phyloP scores from a whole-genome alignment of 2,888 invertebrate species.

The Hirtodrosophila alboralis region DNA sequence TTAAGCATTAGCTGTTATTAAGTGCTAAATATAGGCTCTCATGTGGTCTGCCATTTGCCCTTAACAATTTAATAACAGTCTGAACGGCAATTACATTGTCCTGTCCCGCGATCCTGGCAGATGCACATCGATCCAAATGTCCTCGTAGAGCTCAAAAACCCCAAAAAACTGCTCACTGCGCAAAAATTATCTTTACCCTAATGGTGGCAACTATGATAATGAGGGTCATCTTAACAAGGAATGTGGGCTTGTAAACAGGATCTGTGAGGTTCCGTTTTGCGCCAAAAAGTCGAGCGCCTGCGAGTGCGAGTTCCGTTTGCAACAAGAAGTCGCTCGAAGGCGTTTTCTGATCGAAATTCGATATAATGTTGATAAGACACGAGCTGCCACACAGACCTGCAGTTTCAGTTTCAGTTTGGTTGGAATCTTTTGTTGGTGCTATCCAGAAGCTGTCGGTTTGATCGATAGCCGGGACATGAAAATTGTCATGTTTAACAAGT shows the following conservation, averaged over 20 bases:
- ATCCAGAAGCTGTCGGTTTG: slow-evolving; percentile 77
- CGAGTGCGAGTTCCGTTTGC: slow-evolving; percentile 36
- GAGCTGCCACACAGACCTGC: slow-evolving; percentile 48
- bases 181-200: slow-evolving; percentile 76
- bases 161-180: slow-evolving; percentile 16
- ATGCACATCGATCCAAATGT: slow-evolving; percentile 65
- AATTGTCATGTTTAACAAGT: slow-evolving; percentile 82
- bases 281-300: slow-evolving; percentile 67
- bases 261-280: slow-evolving; percentile 57
- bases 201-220: slow-evolving; percentile 84
- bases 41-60: slow-evolving; percentile 67
- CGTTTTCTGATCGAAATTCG: slow-evolving; percentile 84
- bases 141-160: slow-evolving; percentile 54
- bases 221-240: slow-evolving; percentile 81
- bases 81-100: slow-evolving; percentile 72
- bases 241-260: slow-evolving; percentile 54
- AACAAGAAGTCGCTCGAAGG: slow-evolving; percentile 72
- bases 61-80: slow-evolving; percentile 76
- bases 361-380: slow-evolving; percentile 82
- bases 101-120: slow-evolving; percentile 68
- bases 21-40: slow-evolving; percentile 67
- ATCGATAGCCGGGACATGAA: slow-evolving; percentile 81
- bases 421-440: slow-evolving; percentile 61
- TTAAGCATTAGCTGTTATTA: slow-evolving; percentile 69
- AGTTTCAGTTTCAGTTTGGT: slow-evolving; percentile 8